Evolutionary conservation across 2,797 vertebrate species (phyloP).

Genomic region (Galago senegalensis): DNA sequence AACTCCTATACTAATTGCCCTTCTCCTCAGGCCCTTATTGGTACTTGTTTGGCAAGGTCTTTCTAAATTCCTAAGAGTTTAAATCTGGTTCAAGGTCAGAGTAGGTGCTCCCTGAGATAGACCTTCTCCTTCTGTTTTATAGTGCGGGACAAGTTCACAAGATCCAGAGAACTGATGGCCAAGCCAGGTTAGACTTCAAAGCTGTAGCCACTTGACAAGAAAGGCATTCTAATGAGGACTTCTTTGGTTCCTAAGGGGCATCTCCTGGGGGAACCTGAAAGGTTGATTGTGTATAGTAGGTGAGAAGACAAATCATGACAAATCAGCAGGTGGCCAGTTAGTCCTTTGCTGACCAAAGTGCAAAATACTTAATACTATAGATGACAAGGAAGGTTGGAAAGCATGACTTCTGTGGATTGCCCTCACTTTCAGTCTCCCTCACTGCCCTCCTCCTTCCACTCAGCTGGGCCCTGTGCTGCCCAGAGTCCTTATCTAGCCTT

Average conservation of each 20-base stretch:
- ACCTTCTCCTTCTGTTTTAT: not conserved
- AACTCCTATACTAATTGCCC: not conserved
- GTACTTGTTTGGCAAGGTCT: constrained; percentile 25
- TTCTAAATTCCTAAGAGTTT: constrained; percentile 25
- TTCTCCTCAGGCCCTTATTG: not conserved
- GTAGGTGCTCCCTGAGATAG: not conserved
- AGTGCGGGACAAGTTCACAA: not conserved
- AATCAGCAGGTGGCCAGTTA: not conserved
- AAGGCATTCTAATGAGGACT: not conserved
- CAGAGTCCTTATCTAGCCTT: not conserved
- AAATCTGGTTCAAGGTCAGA: constrained; percentile 33
- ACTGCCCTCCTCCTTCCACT: not conserved
- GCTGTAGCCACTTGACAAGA: not conserved
- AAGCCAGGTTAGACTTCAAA: constrained; percentile 26
- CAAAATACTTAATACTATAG: not conserved
- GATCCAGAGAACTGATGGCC: constrained; percentile 38
- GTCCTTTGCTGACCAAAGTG: not conserved
- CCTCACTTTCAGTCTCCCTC: not conserved
- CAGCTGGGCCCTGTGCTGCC: not conserved
- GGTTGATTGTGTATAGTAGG: not conserved
- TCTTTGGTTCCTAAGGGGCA: not conserved
- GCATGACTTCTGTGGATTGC: not conserved
- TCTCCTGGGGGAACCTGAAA: not conserved
- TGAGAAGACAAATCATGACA: constrained; percentile 53
- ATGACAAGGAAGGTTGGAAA: not conserved